These are phyloP conservation scores for Anomalospiza imberbis DNA, from an alignment of 2,797 vertebrate species.

Conservation along the genomic window DNA sequence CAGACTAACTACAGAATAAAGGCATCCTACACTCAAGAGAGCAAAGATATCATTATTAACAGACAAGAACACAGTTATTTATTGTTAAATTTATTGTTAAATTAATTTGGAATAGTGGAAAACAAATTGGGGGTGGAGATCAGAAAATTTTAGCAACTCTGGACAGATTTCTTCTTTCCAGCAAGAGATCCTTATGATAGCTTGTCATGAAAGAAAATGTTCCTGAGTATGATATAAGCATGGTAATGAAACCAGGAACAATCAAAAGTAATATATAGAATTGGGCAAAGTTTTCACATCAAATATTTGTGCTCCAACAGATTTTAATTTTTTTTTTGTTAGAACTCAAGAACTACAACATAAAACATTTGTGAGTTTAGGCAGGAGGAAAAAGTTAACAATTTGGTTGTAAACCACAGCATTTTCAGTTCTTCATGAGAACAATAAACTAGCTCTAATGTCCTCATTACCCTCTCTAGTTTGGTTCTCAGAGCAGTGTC, in stretches of 20 bases:
- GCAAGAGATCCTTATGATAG: neutral
- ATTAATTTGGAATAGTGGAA: neutral
- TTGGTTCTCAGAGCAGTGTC: neutral
- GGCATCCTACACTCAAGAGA: neutral
- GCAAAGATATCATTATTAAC: neutral
- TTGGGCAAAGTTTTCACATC: neutral
- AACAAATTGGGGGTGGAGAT: neutral
- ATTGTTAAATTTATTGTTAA: neutral
- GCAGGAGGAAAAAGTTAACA: too few species aligned
- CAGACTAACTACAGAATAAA: neutral
- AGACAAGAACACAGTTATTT: neutral
- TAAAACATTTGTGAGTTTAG: neutral
- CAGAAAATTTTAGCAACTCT: neutral
- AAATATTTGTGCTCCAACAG: neutral
- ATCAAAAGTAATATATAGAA: neutral
- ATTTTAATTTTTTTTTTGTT: neutral
- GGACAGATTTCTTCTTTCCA: neutral
- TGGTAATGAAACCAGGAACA: neutral
- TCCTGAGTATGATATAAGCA: neutral
- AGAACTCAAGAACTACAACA: neutral
- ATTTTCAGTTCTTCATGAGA: neutral
- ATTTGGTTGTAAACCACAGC: neutral
- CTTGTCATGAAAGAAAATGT: neutral
- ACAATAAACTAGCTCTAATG: neutral
- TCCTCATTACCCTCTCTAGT: neutral